Conservation (phyloP, 2,113 vertebrate genomes). For the Isichthys henryi region DNA sequence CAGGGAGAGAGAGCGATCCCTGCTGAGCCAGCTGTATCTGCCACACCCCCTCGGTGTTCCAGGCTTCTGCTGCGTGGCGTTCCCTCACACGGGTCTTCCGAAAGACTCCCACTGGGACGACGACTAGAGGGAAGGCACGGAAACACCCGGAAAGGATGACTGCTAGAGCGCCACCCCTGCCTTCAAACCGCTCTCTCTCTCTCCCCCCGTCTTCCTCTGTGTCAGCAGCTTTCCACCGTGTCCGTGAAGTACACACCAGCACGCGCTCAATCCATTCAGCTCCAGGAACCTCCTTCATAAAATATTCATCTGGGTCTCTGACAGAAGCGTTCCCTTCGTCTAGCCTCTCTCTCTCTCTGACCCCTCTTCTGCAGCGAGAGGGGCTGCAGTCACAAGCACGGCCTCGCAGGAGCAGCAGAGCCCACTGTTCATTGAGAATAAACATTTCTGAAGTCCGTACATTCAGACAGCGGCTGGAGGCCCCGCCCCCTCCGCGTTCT, state of each 20-base stretch:
- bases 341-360: constrained; percentile 21
- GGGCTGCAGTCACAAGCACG: neutral
- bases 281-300: constrained; percentile 58
- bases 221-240: constrained; percentile 55
- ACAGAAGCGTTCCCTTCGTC: constrained; percentile 49
- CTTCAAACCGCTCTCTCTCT: constrained; percentile 2
- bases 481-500: constrained; percentile 61
- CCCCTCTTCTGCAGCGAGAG: constrained; percentile 34
- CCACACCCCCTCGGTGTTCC: neutral
- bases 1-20: neutral
- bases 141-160: constrained; percentile 45
- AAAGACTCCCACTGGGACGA: constrained; percentile 25
- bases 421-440: constrained; percentile 60
- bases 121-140: constrained; percentile 34
- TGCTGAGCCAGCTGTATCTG: neutral
- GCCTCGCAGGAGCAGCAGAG: neutral
- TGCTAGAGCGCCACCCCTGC: constrained; percentile 36
- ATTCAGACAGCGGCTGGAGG: constrained; percentile 48
- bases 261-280: constrained; percentile 66
- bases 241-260: constrained; percentile 60
- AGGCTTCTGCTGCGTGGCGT: neutral
- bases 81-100: constrained; percentile 34
- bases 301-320: constrained; percentile 54
- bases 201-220: constrained; percentile 22
- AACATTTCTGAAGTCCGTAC: constrained; percentile 50